Conservation (phyloP, 2,797 vertebrate species). For the Cichlasoma orientale region DNA sequence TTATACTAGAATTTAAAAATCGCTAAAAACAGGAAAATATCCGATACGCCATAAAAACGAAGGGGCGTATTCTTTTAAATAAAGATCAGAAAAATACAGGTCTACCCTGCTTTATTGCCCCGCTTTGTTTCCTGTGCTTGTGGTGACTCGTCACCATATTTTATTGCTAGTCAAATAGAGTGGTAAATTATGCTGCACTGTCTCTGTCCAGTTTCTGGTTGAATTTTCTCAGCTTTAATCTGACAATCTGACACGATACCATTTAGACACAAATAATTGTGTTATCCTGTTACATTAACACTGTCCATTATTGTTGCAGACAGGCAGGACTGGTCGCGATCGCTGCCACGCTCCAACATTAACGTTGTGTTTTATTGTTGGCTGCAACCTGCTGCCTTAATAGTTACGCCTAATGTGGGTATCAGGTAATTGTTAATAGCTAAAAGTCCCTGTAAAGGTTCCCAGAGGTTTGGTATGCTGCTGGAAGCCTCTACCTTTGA, state of each 20-base stretch:
- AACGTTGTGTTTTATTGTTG: not conserved
- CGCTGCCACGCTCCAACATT: fast-evolving
- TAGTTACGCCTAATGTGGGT: not conserved
- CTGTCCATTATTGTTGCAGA: not conserved
- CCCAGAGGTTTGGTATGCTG: too few species aligned
- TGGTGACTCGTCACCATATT: not conserved
- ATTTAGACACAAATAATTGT: not conserved
- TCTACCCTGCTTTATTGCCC: too few species aligned
- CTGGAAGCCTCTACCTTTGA: not conserved
- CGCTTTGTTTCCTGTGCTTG: not conserved
- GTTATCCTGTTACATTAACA: not conserved
- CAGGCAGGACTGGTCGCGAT: not conserved
- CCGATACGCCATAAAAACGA: not conserved
- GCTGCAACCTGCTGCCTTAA: not conserved
- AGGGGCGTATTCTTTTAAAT: not conserved
- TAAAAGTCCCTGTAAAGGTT: too few species aligned
- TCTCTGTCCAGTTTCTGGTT: not conserved
- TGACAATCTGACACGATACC: not conserved
- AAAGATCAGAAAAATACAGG: not conserved
- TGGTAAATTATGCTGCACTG: not conserved
- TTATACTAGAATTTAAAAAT: not conserved
- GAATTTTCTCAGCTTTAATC: not conserved
- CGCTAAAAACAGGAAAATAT: not conserved
- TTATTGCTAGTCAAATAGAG: not conserved
- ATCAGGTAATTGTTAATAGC: not conserved